These are phyloP conservation scores for Diadegma fenestrale DNA, from an alignment of 2,888 invertebrate species.

Conservation along the genomic window DNA sequence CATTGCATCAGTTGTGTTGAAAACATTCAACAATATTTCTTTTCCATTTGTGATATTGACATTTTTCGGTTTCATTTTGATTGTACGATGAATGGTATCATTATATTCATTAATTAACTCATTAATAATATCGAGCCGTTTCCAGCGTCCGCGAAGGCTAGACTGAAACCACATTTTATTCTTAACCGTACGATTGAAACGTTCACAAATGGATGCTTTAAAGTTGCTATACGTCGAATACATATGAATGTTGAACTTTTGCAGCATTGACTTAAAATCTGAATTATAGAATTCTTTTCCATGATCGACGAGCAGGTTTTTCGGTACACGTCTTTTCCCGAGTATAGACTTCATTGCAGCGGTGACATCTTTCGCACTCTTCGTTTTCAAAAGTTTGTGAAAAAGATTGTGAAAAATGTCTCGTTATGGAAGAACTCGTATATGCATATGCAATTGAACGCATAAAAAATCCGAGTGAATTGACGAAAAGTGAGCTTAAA, in stretches of 20 bases:
- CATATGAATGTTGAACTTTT: background rate
- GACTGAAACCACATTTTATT: slow-evolving; percentile 15
- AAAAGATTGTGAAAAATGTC: too few relatives aligned
- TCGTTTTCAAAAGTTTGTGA: background rate
- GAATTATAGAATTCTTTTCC: slow-evolving; percentile 1
- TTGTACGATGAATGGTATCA: background rate
- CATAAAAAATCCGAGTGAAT: too few relatives aligned
- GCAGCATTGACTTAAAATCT: background rate
- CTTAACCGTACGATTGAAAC: slow-evolving; percentile 75
- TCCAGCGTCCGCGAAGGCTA: slow-evolving; percentile 1
- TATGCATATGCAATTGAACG: too few relatives aligned
- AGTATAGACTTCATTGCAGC: background rate
- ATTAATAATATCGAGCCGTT: background rate
- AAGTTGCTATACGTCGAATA: slow-evolving; percentile 16
- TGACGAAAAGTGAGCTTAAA: too few relatives aligned
- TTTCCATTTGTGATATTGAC: background rate
- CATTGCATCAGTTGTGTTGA: background rate
- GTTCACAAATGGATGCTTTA: slow-evolving; percentile 78
- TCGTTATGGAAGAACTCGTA: too few relatives aligned
- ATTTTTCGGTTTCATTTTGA: background rate
- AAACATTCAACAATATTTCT: background rate
- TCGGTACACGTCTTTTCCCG: background rate
- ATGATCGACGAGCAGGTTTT: slow-evolving; percentile 2
- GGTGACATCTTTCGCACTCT: slow-evolving; percentile 8
- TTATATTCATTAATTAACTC: slow-evolving; percentile 2